Evolutionary conservation across 1,140 invertebrate genomes (phyloP), one percentile per base, ranked within the genome.

Genomic region (Ganaspis sp.): DNA sequence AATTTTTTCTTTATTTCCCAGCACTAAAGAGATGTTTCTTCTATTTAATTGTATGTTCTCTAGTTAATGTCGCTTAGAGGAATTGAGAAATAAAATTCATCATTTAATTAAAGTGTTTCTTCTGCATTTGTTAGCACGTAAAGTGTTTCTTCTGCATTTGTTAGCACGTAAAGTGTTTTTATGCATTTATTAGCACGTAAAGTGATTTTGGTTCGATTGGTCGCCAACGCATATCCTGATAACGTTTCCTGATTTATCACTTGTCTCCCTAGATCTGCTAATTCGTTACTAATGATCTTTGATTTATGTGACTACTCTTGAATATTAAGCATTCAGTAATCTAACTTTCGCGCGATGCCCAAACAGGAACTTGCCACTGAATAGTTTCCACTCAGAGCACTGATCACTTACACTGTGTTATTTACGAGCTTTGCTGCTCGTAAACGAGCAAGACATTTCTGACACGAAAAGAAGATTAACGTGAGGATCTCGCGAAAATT

Each of bases 1-100:
- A 85, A 86, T 70, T 86, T 86, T 86, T 85, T 85, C 79, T 85
- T 84, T 84, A 83, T 84, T 84, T 78, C 80, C 77, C 78, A 76
- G 5, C 17, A 17, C 8, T 45, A 45, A 15, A 45, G 3, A 15
- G 9, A 49, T 49, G 17, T 49, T 5, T 17, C 17, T 15, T 49
- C 15, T 49, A 49, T 49, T 49, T 17, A 49, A 49, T 49, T 49
- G n/a, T 17, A 49, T 49, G 15, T 49, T 49, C 45, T 49, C n/a
- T 49, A 45, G 42, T 45, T 49, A 17, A 49, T 45, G 12, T 15
- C 45, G 2, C 17, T 49, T 17, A 15, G 1, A 49, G 4, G 15
- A 1, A 49, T 49, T 49, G 45, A 49, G 17, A 49, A 15, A 49
- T 9, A 12, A 40, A 4, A 9, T 9, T 40, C 38, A 40, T n/a